These are phyloP conservation scores for Trialeurodes vaporariorum DNA, from an alignment of 1,140 invertebrate species.

Conservation along the genomic window DNA sequence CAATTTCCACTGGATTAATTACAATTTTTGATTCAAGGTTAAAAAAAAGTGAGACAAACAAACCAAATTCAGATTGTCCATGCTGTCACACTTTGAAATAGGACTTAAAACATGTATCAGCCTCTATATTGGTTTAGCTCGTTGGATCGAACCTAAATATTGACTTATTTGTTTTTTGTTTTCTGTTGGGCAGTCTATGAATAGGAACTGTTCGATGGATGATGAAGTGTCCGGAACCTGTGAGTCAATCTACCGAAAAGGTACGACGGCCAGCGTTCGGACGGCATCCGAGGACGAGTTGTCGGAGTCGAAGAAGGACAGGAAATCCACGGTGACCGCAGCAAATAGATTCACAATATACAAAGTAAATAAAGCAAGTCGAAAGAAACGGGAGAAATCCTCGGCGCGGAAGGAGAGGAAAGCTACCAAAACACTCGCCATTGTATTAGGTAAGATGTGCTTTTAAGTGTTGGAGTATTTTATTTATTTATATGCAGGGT, in stretches of 20 bases:
- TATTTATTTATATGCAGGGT: no score
- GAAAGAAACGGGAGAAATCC: conserved; percentile 87
- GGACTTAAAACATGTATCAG: no score
- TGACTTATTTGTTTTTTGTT: no score
- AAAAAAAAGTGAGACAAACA: no score
- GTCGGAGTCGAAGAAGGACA: conserved; percentile 47
- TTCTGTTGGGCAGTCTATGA: conserved; percentile 18
- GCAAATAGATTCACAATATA: conserved; percentile 70
- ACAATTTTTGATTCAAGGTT: no score
- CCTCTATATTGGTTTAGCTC: no score
- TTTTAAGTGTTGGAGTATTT: no score
- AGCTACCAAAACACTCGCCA: conserved; percentile 98
- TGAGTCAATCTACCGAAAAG: conserved; percentile 10
- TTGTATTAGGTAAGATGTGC: conserved; percentile 79
- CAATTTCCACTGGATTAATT: no score
- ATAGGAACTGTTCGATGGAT: conserved; percentile 20
- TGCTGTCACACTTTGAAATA: no score
- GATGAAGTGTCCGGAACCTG: conserved; percentile 2
- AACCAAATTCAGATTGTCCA: no score
- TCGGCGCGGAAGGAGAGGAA: conserved; percentile 92
- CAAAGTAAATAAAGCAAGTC: conserved; percentile 86
- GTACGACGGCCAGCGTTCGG: conserved; percentile 11
- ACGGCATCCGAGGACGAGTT: conserved; percentile 27
- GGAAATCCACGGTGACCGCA: conserved; percentile 42
- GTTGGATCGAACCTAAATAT: no score